These are phyloP conservation scores for Rhineura floridana DNA, from an alignment of 2,113 vertebrate genomes.

Conservation along the genomic window DNA sequence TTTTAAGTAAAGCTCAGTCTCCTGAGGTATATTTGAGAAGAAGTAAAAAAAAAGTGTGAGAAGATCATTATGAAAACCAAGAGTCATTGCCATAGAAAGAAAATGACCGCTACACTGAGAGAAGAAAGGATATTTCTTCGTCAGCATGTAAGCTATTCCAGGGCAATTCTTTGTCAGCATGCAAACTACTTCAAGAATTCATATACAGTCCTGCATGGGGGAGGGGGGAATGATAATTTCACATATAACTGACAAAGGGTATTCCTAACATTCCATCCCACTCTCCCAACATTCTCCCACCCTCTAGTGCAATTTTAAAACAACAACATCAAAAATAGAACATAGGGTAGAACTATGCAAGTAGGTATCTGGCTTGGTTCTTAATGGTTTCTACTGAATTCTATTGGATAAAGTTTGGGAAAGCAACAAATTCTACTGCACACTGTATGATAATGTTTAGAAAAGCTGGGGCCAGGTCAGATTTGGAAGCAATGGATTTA, in stretches of 20 bases:
- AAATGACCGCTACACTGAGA: background rate
- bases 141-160: background rate
- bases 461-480: background rate
- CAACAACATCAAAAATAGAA: background rate
- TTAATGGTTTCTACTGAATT: background rate
- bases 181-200: background rate
- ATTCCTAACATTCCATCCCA: background rate
- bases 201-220: background rate
- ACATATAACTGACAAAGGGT: background rate
- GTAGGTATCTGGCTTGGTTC: background rate
- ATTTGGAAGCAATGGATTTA: background rate
- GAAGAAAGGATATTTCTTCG: background rate
- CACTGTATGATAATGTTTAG: background rate
- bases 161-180: background rate
- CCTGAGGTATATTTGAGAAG: background rate
- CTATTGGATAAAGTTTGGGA: background rate
- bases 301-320: background rate
- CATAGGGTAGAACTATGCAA: background rate
- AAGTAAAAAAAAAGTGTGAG: rapidly evolving
- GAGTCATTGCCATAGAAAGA: background rate
- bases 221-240: background rate
- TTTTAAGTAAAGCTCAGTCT: background rate
- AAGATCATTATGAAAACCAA: background rate
- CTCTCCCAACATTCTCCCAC: background rate
- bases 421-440: too few species aligned